These are phyloP conservation scores for Atta cephalotes DNA, from an alignment of 1,140 invertebrate genomes.

Conservation along the genomic window DNA sequence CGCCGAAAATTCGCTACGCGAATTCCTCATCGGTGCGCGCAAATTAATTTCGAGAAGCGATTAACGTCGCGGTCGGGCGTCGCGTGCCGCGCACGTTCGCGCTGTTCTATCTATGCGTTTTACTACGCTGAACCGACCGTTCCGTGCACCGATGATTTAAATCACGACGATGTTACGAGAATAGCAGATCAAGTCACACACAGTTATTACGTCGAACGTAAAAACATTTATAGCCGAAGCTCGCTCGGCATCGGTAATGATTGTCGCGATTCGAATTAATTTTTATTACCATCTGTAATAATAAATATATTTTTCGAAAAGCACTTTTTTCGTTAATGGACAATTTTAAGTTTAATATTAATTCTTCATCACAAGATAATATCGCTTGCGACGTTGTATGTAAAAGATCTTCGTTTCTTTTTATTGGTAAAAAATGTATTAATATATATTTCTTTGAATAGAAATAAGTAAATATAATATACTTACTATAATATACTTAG, in stretches of 20 bases:
- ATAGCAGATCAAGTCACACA: conserved; percentile 8
- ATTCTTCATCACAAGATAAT: not conserved
- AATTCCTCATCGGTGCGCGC: conserved; percentile 14
- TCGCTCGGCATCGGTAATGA: conserved; percentile 52
- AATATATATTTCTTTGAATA: too few species aligned
- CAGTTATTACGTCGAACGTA: conserved; percentile 60
- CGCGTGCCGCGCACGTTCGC: conserved; percentile 31
- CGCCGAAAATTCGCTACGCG: conserved; percentile 17
- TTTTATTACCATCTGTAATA: conserved; percentile 6
- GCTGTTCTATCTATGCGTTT: conserved; percentile 4
- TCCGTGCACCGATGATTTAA: conserved; percentile 14
- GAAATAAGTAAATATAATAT: too few species aligned
- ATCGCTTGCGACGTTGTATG: not conserved
- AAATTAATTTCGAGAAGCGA: conserved; percentile 43
- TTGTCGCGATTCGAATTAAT: not conserved
- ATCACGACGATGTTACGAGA: conserved; percentile 19
- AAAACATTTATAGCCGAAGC: conserved; percentile 61
- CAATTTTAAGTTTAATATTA: not conserved
- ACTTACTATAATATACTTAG: too few species aligned
- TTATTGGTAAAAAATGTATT: not conserved
- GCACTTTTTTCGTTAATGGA: not conserved
- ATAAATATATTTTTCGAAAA: not conserved
- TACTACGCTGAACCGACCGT: not conserved
- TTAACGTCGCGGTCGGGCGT: conserved; percentile 34
- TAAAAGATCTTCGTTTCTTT: not conserved